These are phyloP conservation scores for Amiota mariae DNA, from an alignment of 2,888 invertebrate genomes.

Conservation along the genomic window DNA sequence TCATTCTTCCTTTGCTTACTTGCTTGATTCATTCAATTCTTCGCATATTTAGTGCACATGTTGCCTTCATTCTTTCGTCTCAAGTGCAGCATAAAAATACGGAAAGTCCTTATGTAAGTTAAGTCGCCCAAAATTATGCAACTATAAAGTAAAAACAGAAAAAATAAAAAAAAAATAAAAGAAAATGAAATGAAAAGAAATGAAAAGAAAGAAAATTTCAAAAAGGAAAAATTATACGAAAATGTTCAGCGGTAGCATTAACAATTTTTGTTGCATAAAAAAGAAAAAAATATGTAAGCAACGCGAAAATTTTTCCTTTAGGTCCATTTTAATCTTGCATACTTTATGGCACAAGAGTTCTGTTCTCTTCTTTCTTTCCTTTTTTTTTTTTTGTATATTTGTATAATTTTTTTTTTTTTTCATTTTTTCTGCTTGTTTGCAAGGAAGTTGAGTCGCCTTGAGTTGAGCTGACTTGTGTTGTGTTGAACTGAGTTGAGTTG, in stretches of 20 bases:
- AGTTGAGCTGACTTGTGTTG: neutral
- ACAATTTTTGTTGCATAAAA: neutral
- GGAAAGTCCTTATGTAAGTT: neutral
- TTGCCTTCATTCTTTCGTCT: neutral
- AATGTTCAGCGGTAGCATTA: neutral
- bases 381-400: neutral
- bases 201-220: slow-evolving; percentile 5
- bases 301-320: slow-evolving; percentile 32
- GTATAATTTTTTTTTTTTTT: no score
- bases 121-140: slow-evolving; percentile 25
- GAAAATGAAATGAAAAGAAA: slow-evolving; percentile 8
- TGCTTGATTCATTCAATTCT: slow-evolving; percentile 4
- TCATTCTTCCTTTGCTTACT: no score
- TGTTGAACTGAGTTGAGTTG: neutral
- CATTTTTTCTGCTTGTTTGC: neutral
- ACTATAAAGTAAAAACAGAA: slow-evolving; percentile 1
- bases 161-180: neutral
- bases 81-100: neutral
- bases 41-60: slow-evolving; percentile 18
- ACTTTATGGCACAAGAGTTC: slow-evolving; percentile 37
- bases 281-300: slow-evolving; percentile 23
- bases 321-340: slow-evolving; percentile 41
- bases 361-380: neutral
- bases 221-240: slow-evolving; percentile 9
- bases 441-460: slow-evolving; percentile 2